A percentile compares a stretch with the other conserved stretches of the same genome.
These are phyloP conservation scores for Hyperopisus bebe DNA, from an alignment of 2,113 vertebrate genomes.

Conservation along the genomic window DNA sequence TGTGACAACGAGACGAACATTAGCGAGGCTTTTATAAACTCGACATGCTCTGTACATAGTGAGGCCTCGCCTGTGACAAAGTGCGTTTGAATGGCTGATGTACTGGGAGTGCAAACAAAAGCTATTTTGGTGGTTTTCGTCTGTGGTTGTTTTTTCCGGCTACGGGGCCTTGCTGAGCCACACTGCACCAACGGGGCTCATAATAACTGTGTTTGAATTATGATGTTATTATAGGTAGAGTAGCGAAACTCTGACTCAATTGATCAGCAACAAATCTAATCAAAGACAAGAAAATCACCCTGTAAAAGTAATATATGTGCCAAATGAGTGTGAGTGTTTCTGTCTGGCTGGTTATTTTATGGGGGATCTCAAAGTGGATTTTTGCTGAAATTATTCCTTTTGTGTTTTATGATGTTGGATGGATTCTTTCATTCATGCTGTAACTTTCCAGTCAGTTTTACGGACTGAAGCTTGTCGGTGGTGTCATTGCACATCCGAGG, in stretches of 20 bases:
- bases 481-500: not conserved
- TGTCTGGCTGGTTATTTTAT: not conserved
- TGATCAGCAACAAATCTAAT: constrained; percentile 27
- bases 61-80: not conserved
- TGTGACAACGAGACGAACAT: not conserved
- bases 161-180: not conserved
- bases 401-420: not conserved
- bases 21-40: not conserved
- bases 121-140: not conserved
- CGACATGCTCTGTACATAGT: not conserved
- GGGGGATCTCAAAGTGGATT: not conserved
- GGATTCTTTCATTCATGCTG: not conserved
- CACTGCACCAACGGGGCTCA: not conserved
- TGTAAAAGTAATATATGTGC: constrained; percentile 32
- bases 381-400: constrained; percentile 1
- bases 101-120: not conserved
- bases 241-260: constrained; percentile 25
- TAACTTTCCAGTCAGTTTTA: not conserved
- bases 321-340: not conserved
- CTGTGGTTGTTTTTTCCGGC: not conserved
- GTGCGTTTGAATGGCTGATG: not conserved
- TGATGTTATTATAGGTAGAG: constrained; percentile 28
- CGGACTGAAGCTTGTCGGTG: not conserved
- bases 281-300: constrained; percentile 30
- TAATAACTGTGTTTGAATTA: constrained; percentile 31